These are phyloP conservation scores for Fragum whitleyi DNA, from an alignment of 2,888 invertebrate genomes.

Conservation along the genomic window DNA sequence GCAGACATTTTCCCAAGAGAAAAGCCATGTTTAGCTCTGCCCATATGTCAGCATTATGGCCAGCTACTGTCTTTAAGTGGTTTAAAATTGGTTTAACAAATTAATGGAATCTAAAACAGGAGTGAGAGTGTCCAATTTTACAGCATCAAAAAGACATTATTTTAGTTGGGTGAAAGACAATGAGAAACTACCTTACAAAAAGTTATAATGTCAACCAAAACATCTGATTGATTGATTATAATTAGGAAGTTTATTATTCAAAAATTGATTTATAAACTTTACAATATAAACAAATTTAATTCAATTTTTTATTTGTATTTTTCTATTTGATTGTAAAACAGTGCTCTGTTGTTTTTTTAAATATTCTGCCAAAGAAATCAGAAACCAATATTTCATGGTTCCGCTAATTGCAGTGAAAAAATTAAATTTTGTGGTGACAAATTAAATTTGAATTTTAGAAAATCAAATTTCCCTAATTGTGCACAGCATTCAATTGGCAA, in stretches of 20 bases:
- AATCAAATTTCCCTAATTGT: constrained; percentile 10
- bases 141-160: too few relatives aligned
- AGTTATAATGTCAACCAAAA: too few relatives aligned
- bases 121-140: too few relatives aligned
- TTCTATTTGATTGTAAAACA: too few relatives aligned
- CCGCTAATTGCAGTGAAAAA: not conserved
- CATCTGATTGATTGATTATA: too few relatives aligned
- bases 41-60: constrained; percentile 27
- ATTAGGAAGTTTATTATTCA: too few relatives aligned
- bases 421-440: constrained; percentile 5
- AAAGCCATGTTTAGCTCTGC: constrained; percentile 4
- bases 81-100: not conserved
- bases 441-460: constrained; percentile 3
- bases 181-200: too few relatives aligned
- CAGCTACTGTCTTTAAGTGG: not conserved
- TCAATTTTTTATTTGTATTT: too few relatives aligned
- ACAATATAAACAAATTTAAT: too few relatives aligned
- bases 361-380: not conserved
- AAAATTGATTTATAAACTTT: too few relatives aligned
- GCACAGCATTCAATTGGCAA: not conserved
- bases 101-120: not conserved
- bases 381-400: constrained; percentile 2
- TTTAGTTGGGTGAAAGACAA: too few relatives aligned
- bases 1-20: constrained; percentile 3
- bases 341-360: too few relatives aligned